Base-by-base conservation (phyloP, 2,888 invertebrate genomes). In the Eucera pruinosa region DNA sequence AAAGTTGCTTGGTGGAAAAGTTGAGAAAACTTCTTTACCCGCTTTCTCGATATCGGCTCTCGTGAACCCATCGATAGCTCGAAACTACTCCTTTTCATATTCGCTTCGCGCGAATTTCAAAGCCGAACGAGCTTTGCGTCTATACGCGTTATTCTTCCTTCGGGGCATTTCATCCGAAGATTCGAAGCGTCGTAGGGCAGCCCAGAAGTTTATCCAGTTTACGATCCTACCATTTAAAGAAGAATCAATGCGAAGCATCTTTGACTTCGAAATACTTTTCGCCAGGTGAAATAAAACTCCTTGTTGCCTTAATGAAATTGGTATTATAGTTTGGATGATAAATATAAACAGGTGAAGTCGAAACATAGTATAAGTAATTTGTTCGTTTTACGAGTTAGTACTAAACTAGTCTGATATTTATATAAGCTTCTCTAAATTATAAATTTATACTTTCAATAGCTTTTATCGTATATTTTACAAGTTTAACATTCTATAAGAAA, bases 1-100 rank as follows among this genome's bases (percentile, higher is more conserved):
- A 86, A 89, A 89, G 78, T 85, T 84, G 54, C 27, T 61, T 57
- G 43, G 25, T 36, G 33, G 39, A 67, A 78, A 80, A 71, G 75
- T 78, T 67, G n/a, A 60, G 41, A 50, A 80, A 72, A n/a, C 73
- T 81, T 72, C 25, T 54, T 64, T 43, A 25, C 50, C 54, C 64
- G 68, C 39, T 55, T 64, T 54, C 60, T 23, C 69, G 55, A 78
- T 57, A 52, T 36, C 47, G 39, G 50, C 50, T 36, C 33, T n/a
- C 18, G 58, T 20, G 58, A 43, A 57, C 39, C 20, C 18, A 27
- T 39, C n/a, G 18, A 43, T 41, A 47, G 15, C 41, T 43, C 47
- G 39, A 54, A 57, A 50, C 52, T 43, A 50, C 23, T 36, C 43
- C 23, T 76, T 70, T 61, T 61, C 66, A 62, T 69, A 72, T 79